phyloP scores from a whole-genome alignment of 2,113 vertebrate species.

The Grammomys surdaster region DNA sequence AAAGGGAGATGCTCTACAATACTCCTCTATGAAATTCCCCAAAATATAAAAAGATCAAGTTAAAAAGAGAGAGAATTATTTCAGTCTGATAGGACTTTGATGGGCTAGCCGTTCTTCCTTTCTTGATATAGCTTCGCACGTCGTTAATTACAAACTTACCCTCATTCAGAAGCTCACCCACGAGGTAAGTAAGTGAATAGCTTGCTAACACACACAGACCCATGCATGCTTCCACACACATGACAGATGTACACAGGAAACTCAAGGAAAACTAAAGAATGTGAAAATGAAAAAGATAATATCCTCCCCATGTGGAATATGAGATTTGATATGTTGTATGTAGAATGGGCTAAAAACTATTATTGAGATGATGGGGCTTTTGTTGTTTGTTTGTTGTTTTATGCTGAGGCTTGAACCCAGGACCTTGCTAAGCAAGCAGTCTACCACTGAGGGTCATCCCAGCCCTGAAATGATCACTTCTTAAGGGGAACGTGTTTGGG shows the following conservation, averaged over 20 bases:
- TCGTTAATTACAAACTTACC: slow-evolving; percentile 43
- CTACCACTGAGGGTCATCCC: too few relatives aligned
- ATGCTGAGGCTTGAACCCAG: background rate
- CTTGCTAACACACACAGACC: background rate
- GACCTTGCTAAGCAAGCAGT: background rate
- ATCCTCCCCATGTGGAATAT: slow-evolving; percentile 12
- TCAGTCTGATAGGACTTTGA: background rate
- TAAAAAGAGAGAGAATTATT: slow-evolving; percentile 37
- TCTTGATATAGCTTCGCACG: background rate
- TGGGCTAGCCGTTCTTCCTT: slow-evolving; percentile 8
- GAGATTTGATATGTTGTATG: background rate
- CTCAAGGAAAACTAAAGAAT: slow-evolving; percentile 36
- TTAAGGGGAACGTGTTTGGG: background rate
- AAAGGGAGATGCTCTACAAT: background rate
- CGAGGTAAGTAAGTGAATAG: slow-evolving; percentile 30
- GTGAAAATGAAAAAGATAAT: slow-evolving; percentile 1
- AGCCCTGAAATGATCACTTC: background rate
- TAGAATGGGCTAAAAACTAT: background rate
- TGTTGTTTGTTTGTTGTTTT: background rate
- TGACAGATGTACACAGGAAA: background rate
- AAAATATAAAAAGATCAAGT: background rate
- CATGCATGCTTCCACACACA: background rate
- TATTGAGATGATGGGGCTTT: background rate
- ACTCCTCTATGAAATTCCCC: background rate
- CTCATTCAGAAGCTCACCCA: slow-evolving; percentile 7